Evolutionary conservation across 1,140 invertebrate genomes (phyloP), one percentile per base, ranked within the genome.

Genomic region (Euwallacea fornicatus): DNA sequence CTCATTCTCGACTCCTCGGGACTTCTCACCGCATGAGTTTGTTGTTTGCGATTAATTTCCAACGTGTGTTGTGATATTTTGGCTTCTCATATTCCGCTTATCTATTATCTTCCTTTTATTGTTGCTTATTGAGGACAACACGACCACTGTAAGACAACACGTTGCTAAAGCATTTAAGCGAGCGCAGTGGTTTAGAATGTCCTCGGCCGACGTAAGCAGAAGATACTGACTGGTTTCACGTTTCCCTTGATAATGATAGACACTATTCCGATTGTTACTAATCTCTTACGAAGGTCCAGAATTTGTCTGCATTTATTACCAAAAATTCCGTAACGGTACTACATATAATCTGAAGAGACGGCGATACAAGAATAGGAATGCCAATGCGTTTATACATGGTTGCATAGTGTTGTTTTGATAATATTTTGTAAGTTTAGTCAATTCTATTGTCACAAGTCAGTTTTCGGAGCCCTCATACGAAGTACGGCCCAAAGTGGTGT

Each of bases 401-500:
- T 81, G 70, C 64, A 78, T 74, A 80, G 76, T 80, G 78, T 80
- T 81, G 78, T 81, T 79, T 77, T 81, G 80, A 80, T 80, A 79
- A 81, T 79, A 80, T 81, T 81, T 80, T 81, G 78, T 79, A 79
- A 81, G 79, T 81, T 80, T 80, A 78, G 78, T 81, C 80, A 80
- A 76, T 66, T 63, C 67, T 43, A 67, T 72, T 72, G 71, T 64
- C 71, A 68, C 71, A 67, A 72, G 64, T 67, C 65, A 72, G 64
- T 66, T 72, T 72, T 72, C 70, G 70, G 70, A 72, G 71, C 71
- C 71, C 71, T 63, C 58, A 67, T 67, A 72, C 13, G 65, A 72
- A 72, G 71, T 72, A 72, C 71, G 64, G 71, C 71, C 70, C 71
- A 60, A 50, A 15, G 62, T 65, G 71, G 62, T 72, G 71, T 72